A percentile compares a stretch with the other conserved stretches of the same genome.
phyloP scores from a whole-genome alignment of 2,888 invertebrate species.

The Tromatobia lineatoria region DNA sequence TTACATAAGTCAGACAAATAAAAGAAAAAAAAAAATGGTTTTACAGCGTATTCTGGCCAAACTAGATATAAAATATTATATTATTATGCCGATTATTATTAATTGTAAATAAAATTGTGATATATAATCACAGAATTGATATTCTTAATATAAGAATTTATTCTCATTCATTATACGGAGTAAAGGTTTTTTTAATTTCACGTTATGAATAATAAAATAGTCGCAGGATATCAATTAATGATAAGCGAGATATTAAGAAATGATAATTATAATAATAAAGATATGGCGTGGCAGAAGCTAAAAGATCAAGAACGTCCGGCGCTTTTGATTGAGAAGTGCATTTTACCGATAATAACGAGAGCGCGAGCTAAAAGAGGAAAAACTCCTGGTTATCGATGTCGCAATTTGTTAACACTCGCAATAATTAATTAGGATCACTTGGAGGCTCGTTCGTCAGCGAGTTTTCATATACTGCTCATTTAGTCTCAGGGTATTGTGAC shows the following conservation, averaged over 20 bases:
- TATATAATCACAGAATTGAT: too few relatives aligned
- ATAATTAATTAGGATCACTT: conserved; percentile 8
- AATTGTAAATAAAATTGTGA: too few relatives aligned
- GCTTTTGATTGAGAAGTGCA: not conserved
- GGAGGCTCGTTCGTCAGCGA: not conserved
- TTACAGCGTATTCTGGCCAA: too few relatives aligned
- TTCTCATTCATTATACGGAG: not conserved
- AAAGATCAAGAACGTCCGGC: conserved; percentile 79
- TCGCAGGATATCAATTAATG: not conserved
- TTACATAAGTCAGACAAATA: too few relatives aligned
- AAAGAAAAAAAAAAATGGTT: too few relatives aligned
- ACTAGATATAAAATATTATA: too few relatives aligned
- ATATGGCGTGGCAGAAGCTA: conserved; percentile 33
- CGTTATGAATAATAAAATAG: not conserved
- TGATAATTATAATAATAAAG: too few relatives aligned
- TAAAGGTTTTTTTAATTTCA: not conserved
- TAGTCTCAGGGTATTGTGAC: not conserved
- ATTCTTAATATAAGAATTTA: too few relatives aligned
- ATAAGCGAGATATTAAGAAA: too few relatives aligned
- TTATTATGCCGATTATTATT: too few relatives aligned
- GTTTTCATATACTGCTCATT: not conserved
- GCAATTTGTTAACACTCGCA: not conserved
- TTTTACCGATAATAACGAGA: conserved; percentile 17
- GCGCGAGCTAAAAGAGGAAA: conserved; percentile 1
- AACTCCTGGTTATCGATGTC: not conserved